A percentile compares a stretch with the other conserved stretches of the same genome.
These are phyloP conservation scores for Bursaphelenchus okinawaensis DNA, from an alignment of 2,888 invertebrate genomes.

Conservation along the genomic window DNA sequence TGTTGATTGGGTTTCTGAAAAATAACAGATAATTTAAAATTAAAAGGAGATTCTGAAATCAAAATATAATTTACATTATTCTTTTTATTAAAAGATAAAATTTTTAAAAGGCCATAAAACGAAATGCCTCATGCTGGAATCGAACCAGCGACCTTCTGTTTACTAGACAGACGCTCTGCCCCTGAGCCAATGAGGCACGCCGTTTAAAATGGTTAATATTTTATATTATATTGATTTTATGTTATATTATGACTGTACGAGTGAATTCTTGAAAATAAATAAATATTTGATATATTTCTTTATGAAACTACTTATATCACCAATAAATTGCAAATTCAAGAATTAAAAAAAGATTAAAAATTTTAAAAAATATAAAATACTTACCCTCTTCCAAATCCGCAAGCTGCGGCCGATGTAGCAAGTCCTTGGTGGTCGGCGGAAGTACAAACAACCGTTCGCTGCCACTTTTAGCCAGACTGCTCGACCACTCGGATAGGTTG, in stretches of 20 bases:
- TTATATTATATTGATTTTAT: too few species aligned
- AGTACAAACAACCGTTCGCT: background rate
- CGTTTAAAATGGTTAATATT: too few species aligned
- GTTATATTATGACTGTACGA: background rate
- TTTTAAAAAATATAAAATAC: too few species aligned
- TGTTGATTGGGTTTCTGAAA: background rate
- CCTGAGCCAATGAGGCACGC: slow-evolving; percentile 43
- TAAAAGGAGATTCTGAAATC: too few species aligned
- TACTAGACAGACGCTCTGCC: slow-evolving; percentile 47
- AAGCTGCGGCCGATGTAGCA: background rate
- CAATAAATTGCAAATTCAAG: too few species aligned
- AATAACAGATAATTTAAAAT: too few species aligned
- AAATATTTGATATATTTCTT: background rate
- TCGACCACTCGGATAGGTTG: background rate
- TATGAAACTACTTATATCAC: too few species aligned
- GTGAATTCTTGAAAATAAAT: background rate
- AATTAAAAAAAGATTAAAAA: too few species aligned
- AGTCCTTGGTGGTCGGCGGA: background rate
- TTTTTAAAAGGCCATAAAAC: background rate
- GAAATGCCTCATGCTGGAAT: slow-evolving; percentile 46
- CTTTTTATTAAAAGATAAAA: too few species aligned
- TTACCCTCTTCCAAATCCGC: background rate
- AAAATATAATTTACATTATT: too few species aligned
- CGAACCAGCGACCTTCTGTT: slow-evolving; percentile 49
- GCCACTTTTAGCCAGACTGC: background rate